These are phyloP conservation scores for Antennarius striatus DNA, from an alignment of 2,113 vertebrate genomes.

Conservation along the genomic window DNA sequence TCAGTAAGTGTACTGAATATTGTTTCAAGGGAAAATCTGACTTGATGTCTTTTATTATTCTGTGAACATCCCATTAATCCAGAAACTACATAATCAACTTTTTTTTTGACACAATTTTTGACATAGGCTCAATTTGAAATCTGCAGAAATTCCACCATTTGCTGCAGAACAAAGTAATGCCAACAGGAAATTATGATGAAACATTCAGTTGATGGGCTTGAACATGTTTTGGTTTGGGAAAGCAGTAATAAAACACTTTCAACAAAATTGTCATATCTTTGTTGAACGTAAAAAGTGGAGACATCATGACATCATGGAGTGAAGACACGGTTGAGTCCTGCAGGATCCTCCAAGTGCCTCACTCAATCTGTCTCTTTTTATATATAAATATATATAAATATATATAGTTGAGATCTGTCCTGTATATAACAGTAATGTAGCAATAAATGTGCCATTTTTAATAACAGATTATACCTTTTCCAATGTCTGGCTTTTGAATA, in stretches of 20 bases:
- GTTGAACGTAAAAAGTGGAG: conserved; percentile 44
- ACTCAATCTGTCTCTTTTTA: conserved; percentile 57
- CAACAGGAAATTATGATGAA: conserved; percentile 32
- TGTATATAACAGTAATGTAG: conserved; percentile 97
- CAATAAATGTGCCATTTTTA: conserved; percentile 97
- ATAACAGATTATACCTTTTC: conserved; percentile 87
- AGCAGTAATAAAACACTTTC: conserved; percentile 55
- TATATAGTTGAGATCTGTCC: conserved; percentile 88
- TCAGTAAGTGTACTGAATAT: conserved; percentile 56
- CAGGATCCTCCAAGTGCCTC: conserved; percentile 78
- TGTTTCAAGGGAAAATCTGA: conserved; percentile 51
- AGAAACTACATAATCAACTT: conserved; percentile 31
- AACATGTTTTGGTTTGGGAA: conserved; percentile 49
- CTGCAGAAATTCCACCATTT: conserved; percentile 22
- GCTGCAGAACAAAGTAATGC: background rate
- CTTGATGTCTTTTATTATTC: conserved; percentile 59
- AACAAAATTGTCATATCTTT: conserved; percentile 54
- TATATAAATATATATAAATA: conserved; percentile 80
- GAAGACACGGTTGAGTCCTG: conserved; percentile 60
- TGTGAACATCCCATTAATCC: conserved; percentile 44
- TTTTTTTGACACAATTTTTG: conserved; percentile 28
- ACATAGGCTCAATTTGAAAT: conserved; percentile 22
- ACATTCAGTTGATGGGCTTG: conserved; percentile 45
- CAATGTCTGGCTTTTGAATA: conserved; percentile 85
- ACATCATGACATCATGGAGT: conserved; percentile 65